Base-by-base conservation (phyloP, 2,797 vertebrate species). In the Enoplosus armatus region DNA sequence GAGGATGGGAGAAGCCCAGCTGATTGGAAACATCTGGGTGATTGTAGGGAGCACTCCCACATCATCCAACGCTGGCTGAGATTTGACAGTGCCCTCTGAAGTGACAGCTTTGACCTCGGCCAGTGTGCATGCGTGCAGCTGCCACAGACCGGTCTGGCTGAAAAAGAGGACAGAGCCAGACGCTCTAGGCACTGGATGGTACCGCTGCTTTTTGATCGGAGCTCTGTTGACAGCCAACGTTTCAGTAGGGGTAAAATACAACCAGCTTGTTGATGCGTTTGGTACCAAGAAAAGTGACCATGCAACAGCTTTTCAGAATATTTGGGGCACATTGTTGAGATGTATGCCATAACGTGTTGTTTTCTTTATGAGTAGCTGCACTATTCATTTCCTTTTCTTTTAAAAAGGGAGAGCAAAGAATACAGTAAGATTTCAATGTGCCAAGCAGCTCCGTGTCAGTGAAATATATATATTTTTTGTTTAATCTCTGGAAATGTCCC, bases 11-110 rank as follows among this genome's bases (percentile, higher is more conserved):
- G 90, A 89, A 92, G 88, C 88, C 92, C 93, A 93, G 91, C 92
- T 95, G 94, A 95, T 95, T 94, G 93, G 90, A 95, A 96, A 96
- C 95, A 96, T 95, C 95, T 96, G 95, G 93, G 89, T 82, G 87
- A 94, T 92, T 90, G 93, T 88, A 93, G 90, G 91, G 90, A 93
- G 92, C 91, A 89, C 93, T 92, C 91, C 92, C 92, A 93, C 94
- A 93, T 95, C 93, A 94, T 89, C 91, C 90, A 87, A 73, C 66
- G 79, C 93, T 92, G 94, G 90, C 94, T 93, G 92, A 93, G 92
- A 94, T 94, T 95, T 92, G 91, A 94, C 93, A 83, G 90, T 94
- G 94, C 93, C 94, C 94, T 95, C 93, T 91, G 93, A 94, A 93
- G 94, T 94, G 94, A 95, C 95, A 95, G 93, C 87, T 94, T 91